Base-by-base conservation (phyloP, 2,888 invertebrate species). In the Xestia rhomboidea region DNA sequence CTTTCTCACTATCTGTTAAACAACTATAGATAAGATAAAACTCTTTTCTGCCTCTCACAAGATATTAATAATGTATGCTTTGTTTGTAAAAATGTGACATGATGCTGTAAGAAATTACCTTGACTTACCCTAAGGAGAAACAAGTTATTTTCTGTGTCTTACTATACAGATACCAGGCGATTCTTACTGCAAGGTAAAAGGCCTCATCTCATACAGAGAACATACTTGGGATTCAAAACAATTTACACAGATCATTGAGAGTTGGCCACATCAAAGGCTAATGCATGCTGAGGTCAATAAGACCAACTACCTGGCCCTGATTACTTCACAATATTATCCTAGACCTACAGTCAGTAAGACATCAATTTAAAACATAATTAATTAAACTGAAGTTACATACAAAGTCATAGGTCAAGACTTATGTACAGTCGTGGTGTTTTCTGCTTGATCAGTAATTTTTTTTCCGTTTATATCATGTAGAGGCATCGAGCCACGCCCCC, bases 21-120 rank as follows among this genome's bases (percentile, higher is more conserved):
- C 77, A 78, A 83, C 79, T 49, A 57, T 62, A 79, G 81, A 84
- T 85, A 79, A 81, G 81, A 79, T 84, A 74, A 71, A 73, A 73
- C 69, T 78, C 44, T 70, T 41, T 74, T 73, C 66, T 54, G 38
- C 18, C 18, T 30, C 24, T 38, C 2, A 49, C 8, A 67, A 34
- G 5, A 46, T 15, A 18, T 24, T 13, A 38, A 76, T 27, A 76
- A 34, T 30, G 21, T 1, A 38, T 49, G 11, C 18, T 24, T 46
- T 38, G 10, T 27, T 51, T 6, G 1, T 41, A 24, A 46, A n/a
- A 38, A 18, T 15, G 10, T 18, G 38, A 24, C 6, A 0, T 34
- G 11, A 24, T 38, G 24, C 8, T 34, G 7, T n/a, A 21, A n/a
- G 51, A 13, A 73, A 41, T 57, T 57, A 30, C 21, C 4, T n/a